These are phyloP conservation scores for Ascidia mentula DNA, from an alignment of 23 tunicate genomes.

Conservation along the genomic window DNA sequence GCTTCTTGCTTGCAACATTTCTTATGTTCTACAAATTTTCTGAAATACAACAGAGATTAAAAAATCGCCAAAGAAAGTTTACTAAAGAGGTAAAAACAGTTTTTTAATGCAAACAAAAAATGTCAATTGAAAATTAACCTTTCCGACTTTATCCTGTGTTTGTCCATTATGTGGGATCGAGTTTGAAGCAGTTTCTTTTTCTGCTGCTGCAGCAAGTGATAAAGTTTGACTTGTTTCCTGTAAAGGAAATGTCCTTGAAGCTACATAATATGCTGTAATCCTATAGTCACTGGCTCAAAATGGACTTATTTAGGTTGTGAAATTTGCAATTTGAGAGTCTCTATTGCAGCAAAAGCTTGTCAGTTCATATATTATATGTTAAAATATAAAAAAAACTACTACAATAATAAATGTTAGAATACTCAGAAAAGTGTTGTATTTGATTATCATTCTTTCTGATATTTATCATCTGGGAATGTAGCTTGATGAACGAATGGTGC, in stretches of 20 bases:
- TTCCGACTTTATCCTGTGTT: constrained; percentile 15
- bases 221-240: constrained; percentile 21
- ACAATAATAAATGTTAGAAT: background rate
- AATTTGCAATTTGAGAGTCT: too few species aligned
- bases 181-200: constrained; percentile 12
- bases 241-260: too few species aligned
- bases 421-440: constrained; percentile 33
- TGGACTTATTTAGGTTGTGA: too few species aligned
- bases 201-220: constrained; percentile 30
- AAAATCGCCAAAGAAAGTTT: too few species aligned
- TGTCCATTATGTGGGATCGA: constrained; percentile 7
- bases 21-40: background rate
- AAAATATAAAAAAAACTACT: background rate
- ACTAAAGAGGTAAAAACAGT: too few species aligned
- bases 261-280: too few species aligned
- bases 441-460: constrained; percentile 29
- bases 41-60: background rate
- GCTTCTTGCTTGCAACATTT: background rate
- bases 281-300: too few species aligned
- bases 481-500: constrained; percentile 2
- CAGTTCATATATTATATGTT: too few species aligned
- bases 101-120: too few species aligned
- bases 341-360: too few species aligned
- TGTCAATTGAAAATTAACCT: background rate
- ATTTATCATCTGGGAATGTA: constrained; percentile 12